Evolutionary conservation across 2,113 vertebrate genomes (phyloP).

Genomic region (Salvator merianae): DNA sequence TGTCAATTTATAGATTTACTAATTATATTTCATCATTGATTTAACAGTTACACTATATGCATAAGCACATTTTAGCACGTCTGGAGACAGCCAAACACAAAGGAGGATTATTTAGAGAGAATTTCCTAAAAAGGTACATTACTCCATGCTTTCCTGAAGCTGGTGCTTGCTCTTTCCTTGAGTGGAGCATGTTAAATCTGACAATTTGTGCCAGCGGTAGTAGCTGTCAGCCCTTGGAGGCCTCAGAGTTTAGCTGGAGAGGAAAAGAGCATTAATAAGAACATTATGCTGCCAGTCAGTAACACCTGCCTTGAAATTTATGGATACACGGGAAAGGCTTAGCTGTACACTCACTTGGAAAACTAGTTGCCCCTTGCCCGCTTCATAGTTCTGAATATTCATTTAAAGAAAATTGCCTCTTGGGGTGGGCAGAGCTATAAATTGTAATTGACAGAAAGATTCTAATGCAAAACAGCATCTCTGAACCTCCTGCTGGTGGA

Average conservation of each 20-base stretch:
- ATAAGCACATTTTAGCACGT: too few species aligned
- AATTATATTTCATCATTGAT: too few species aligned
- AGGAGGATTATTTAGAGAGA: background rate
- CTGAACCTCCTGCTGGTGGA: constrained; percentile 1
- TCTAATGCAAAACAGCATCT: background rate
- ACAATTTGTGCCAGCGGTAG: constrained; percentile 8
- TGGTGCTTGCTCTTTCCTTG: background rate
- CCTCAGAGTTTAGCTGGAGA: constrained; percentile 14
- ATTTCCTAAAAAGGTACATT: background rate
- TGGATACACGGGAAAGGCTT: background rate
- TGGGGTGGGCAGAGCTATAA: background rate
- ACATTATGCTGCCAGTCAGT: background rate
- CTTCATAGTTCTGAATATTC: background rate
- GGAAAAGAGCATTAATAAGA: constrained; percentile 30
- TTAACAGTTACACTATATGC: too few species aligned
- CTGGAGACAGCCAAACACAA: constrained; percentile 1
- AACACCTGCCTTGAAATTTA: constrained; percentile 15
- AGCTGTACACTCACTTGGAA: background rate
- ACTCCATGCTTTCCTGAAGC: constrained; percentile 8
- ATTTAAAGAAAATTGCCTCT: background rate
- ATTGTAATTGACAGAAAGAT: constrained; percentile 10
- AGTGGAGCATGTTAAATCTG: constrained; percentile 24
- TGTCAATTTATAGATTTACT: too few species aligned
- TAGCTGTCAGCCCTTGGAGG: constrained; percentile 25
- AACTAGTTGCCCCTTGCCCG: background rate